These are phyloP conservation scores for Oryctolagus cuniculus DNA, from an alignment of 2,113 vertebrate species.

Conservation along the genomic window mOryCun1.1 NC_091440.1:11532001-11532500, in stretches of 20 bases:
- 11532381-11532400: not conserved
- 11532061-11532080: slow-evolving; percentile 36
- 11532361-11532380: not conserved
- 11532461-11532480: not conserved
- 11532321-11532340: not conserved
- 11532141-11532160: not conserved
- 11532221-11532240: not conserved
- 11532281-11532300: not conserved
- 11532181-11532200: not conserved
- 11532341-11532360: not conserved
- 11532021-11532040: slow-evolving; percentile 12
- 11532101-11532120: not conserved
- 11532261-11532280: not conserved
- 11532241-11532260: not conserved
- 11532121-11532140: not conserved
- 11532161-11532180: not conserved
- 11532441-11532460: not conserved
- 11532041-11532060: not conserved
- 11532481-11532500: not conserved
- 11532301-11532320: not conserved
- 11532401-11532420: not conserved
- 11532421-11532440: not conserved
- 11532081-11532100: not conserved
- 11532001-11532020: not conserved
- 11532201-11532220: not conserved